Evolutionary conservation across 2,113 vertebrate genomes (phyloP).

Genomic region (Girardinichthys multiradiatus): DNA sequence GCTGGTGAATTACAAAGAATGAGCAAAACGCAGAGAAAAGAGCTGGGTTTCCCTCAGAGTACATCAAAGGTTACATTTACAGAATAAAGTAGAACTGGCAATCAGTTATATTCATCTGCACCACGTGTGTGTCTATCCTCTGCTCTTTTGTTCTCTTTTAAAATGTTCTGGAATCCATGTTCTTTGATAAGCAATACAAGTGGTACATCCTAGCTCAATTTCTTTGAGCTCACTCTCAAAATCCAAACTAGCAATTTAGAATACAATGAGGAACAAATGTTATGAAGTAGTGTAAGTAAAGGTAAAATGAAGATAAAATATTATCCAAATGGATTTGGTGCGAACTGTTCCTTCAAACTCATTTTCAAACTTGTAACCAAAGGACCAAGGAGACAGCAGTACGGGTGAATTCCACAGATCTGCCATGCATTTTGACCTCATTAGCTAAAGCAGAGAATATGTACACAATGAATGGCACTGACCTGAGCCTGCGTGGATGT

Average conservation of each 20-base stretch:
- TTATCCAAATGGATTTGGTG: conserved; percentile 38
- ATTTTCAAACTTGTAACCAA: conserved; percentile 34
- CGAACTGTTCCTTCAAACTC: conserved; percentile 35
- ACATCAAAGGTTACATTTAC: conserved; percentile 9
- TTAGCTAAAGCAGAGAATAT: conserved; percentile 71
- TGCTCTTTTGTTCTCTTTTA: conserved; percentile 15
- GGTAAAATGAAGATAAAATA: conserved; percentile 37
- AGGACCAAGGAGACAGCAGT: conserved; percentile 30
- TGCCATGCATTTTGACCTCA: conserved; percentile 73
- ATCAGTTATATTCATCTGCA: conserved; percentile 1
- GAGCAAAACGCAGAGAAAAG: not conserved
- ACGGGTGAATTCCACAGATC: conserved; percentile 35
- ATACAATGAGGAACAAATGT: conserved; percentile 41
- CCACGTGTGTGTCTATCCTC: not conserved
- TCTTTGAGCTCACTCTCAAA: conserved; percentile 40
- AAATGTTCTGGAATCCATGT: conserved; percentile 8
- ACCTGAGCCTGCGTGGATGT: conserved; percentile 99
- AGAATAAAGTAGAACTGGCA: not conserved
- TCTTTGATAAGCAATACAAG: conserved; percentile 13
- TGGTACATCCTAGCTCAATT: conserved; percentile 26
- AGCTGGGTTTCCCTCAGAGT: not conserved
- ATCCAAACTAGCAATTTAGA: conserved; percentile 11
- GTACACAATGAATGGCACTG: conserved; percentile 89
- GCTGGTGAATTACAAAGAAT: not conserved
- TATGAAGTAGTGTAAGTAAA: conserved; percentile 23